Percentiles rank a stretch among this genome's conserved stretches.
Evolutionary conservation across 1,140 invertebrate genomes (phyloP).

Genomic region (Pseudomyrmex pallidus): DNA sequence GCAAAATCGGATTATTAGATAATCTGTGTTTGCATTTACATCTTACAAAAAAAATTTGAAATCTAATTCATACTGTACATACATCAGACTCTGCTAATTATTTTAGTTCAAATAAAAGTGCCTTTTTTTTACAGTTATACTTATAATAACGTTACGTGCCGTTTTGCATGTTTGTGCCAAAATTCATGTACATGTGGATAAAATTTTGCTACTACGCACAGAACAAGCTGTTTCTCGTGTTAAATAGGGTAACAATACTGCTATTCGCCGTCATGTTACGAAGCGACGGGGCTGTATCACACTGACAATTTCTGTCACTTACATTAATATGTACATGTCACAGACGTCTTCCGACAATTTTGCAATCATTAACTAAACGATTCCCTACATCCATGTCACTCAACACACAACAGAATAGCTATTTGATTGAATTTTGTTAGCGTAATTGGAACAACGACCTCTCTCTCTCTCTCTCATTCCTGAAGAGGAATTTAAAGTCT

Average conservation of each 20-base stretch:
- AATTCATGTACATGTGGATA: neutral
- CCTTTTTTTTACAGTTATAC: too few species aligned
- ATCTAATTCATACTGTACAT: too few species aligned
- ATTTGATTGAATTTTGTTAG: neutral
- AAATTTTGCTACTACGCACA: neutral
- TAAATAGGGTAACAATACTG: conserved; percentile 43
- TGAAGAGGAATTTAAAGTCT: neutral
- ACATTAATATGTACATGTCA: conserved; percentile 38
- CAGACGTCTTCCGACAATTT: conserved; percentile 51
- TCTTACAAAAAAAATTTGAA: neutral
- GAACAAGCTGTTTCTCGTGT: conserved; percentile 29
- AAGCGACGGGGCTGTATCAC: conserved; percentile 36
- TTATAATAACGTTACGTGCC: neutral
- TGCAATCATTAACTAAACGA: conserved; percentile 32
- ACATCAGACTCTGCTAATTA: too few species aligned
- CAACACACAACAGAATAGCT: conserved; percentile 6
- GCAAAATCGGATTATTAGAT: too few species aligned
- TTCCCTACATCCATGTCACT: conserved; percentile 24
- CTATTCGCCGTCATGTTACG: conserved; percentile 24
- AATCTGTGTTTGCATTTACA: neutral
- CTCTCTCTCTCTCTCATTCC: neutral
- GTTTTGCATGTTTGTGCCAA: neutral
- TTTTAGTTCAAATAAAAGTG: too few species aligned
- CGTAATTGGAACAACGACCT: too few species aligned
- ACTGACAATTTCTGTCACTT: conserved; percentile 54